Evolutionary conservation across 2,888 invertebrate species (phyloP).

Genomic region (Muscina levida): DNA sequence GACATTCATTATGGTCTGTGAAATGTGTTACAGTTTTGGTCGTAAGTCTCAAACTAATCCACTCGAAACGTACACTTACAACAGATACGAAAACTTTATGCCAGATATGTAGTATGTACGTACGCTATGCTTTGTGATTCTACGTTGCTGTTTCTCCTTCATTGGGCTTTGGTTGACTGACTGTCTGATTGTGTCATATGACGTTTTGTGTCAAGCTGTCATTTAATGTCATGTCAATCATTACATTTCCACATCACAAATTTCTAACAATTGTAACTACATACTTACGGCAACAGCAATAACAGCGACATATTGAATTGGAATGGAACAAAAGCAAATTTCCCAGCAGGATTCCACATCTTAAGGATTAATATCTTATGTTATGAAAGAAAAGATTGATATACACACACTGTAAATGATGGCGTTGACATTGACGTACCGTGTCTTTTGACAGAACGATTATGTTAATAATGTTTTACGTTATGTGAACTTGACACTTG

Average conservation of each 20-base stretch:
- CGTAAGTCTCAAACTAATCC: constrained; percentile 31
- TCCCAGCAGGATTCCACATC: constrained; percentile 9
- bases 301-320: constrained; percentile 2
- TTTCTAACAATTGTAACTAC: constrained; percentile 35
- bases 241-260: constrained; percentile 59
- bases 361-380: constrained; percentile 20
- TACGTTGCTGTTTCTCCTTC: constrained; percentile 1
- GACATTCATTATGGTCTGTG: constrained; percentile 39
- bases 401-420: neutral
- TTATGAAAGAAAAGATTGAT: neutral
- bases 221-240: constrained; percentile 64
- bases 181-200: constrained; percentile 40
- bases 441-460: neutral
- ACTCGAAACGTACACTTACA: neutral
- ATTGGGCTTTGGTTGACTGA: constrained; percentile 25
- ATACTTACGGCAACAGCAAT: neutral
- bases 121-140: neutral
- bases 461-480: constrained; percentile 13
- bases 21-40: constrained; percentile 41
- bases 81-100: neutral
- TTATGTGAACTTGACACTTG: constrained; percentile 24
- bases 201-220: constrained; percentile 57
- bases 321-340: neutral
- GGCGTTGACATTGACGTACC: constrained; percentile 3
- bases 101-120: neutral